Base-by-base conservation (phyloP, 1,140 invertebrate species). In the Bathynomus jamesi region DNA sequence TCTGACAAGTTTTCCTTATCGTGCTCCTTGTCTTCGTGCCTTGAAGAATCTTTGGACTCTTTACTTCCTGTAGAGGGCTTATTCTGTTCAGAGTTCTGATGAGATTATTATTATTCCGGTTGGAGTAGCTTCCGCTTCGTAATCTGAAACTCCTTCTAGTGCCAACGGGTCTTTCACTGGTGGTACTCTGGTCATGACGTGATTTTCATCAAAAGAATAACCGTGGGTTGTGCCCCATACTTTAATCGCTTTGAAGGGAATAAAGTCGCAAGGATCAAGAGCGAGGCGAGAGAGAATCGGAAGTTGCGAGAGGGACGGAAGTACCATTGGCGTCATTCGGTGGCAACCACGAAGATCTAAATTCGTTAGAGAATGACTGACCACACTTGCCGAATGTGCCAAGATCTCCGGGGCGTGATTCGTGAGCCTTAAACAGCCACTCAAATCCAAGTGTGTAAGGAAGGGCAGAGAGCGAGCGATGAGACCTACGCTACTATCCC, bases 331-430 rank as follows among this genome's bases (percentile, higher is more conserved):
- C 1, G 29, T 72, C 25, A 76, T 28, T 11, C 67, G 69, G 61
- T 70, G 75, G 66, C 75, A 76, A 13, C 71, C 71, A 11, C 75
- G 61, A 13, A 76, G 28, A 69, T 76, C 75, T 24, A 76, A 25
- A 66, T 53, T 67, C 13, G 69, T 53, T 29, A 76, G 53, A 8
- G 75, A 69, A 21, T 73, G 66, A 29, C 69, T 71, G 13, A 76
- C 69, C 13, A 74, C 67, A 28, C 72, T 74, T 28, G 72, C 62
- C 10, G 69, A 67, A 32, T 76, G 71, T 29, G 67, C 83, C 21
- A 95, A 83, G 79, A 93, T 89, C 76, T 93, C 91, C 17, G 95
- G 83, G 70, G 89, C 89, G 1, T 85, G 84, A 80, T 95, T 92
- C 0, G 93, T 94, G 0, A 96, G 85, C 72, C 92, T 83, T 53